phyloP scores from a whole-genome alignment of 23 tunicate genomes.

The Pegea sp. region DNA sequence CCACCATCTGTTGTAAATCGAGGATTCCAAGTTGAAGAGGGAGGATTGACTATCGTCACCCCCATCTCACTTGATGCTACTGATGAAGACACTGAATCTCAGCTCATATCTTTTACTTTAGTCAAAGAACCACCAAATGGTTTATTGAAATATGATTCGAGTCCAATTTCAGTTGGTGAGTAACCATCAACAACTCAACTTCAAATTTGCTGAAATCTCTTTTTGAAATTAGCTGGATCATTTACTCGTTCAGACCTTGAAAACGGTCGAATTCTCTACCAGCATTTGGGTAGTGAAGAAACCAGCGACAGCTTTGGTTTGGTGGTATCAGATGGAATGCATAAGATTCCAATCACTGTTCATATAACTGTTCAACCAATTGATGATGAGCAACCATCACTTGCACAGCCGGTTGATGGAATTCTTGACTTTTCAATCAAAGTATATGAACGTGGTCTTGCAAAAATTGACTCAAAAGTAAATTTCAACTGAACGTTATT shows the following conservation, averaged over 20 bases:
- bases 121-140: constrained; percentile 47
- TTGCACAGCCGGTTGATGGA: constrained; percentile 45
- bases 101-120: constrained; percentile 34
- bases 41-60: constrained; percentile 36
- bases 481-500: not conserved
- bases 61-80: constrained; percentile 70
- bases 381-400: constrained; percentile 64
- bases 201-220: not conserved
- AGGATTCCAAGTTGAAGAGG: constrained; percentile 58
- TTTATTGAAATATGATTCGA: constrained; percentile 21
- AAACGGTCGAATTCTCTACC: constrained; percentile 37
- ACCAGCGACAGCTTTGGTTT: constrained; percentile 33
- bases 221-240: constrained; percentile 40
- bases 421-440: constrained; percentile 34
- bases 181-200: not conserved
- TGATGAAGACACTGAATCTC: constrained; percentile 70
- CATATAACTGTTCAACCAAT: constrained; percentile 32
- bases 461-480: no score
- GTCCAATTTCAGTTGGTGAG: constrained; percentile 14
- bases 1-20: constrained; percentile 76
- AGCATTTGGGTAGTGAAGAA: constrained; percentile 49
- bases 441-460: constrained; percentile 45
- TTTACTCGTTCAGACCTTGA: constrained; percentile 54
- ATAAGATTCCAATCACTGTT: constrained; percentile 70
- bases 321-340: constrained; percentile 91